Evolutionary conservation across 2,797 vertebrate species (phyloP), one percentile per base, ranked within the genome.

Genomic region (Lacerta bilineata): DNA sequence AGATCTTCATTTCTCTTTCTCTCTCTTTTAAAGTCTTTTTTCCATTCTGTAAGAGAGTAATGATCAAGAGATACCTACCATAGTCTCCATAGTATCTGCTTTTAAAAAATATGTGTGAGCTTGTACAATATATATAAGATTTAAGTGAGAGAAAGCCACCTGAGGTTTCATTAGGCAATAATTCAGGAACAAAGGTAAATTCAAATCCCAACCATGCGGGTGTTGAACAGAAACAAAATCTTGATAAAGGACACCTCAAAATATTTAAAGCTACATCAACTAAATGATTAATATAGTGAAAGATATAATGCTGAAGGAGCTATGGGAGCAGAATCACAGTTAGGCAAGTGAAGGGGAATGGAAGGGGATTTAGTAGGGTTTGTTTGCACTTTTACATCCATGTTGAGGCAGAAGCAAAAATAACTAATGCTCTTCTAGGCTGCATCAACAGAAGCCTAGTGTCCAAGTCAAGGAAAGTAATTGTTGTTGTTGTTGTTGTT

Each of bases 11-110:
- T 17, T 33, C 23, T 29, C 8, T 7, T 10, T 5, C 1, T 55
- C 61, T 64, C 61, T 23, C 61, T 29, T 83, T 90, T 77, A 2
- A 89, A 71, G 84, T 85, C 81, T 39, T 8, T 3, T 77, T 61
- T 80, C 75, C 89, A 84, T 90, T 87, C 2, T 11, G 84, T 89
- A 93, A 83, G 85, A 89, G 27, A 90, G 33, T 91, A 87, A 86
- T 4, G 3, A 41, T 87, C 59, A 0, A 55, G n/a, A 29, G 55
- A 86, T 17, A 87, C 8, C 77, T 88, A 93, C 80, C 0, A 3
- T 89, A 33, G 82, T 78, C 68, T 92, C n/a, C 61, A 86, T 0
- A 55, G 74, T 88, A 76, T 64, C n/a, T 83, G 27, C 27, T 77
- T 86, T 76, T 41, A 69, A 36, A 69, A 82, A 82, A 68, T 11